A percentile compares a stretch with the other conserved stretches of the same genome.
phyloP scores from a whole-genome alignment of 2,113 vertebrate genomes.

The Anhinga rufa region DNA sequence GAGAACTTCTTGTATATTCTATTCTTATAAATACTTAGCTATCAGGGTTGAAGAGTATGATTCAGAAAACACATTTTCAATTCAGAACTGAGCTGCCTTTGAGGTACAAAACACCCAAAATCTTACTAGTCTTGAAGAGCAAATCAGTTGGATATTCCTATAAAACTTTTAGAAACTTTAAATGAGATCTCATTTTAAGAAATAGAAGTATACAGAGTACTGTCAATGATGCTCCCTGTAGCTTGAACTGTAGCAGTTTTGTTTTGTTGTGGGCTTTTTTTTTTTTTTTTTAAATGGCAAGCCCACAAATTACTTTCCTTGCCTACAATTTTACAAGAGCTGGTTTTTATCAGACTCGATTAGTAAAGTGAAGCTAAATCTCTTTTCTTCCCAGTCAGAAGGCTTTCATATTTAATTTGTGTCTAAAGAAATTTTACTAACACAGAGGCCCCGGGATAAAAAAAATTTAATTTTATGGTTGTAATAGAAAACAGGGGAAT shows the following conservation, averaged over 20 bases:
- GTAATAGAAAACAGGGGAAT: conserved; percentile 56
- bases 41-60: not conserved
- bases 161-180: not conserved
- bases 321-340: not conserved
- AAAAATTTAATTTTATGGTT: conserved; percentile 62
- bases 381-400: not conserved
- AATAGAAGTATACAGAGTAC: not conserved
- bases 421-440: conserved; percentile 39
- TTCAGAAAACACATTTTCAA: not conserved
- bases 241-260: not conserved
- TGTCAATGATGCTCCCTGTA: not conserved
- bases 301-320: not conserved
- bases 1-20: not conserved
- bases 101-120: not conserved
- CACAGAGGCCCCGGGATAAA: conserved; percentile 12
- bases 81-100: not conserved
- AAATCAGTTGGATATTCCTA: not conserved
- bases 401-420: conserved; percentile 44
- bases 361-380: conserved; percentile 14
- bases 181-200: not conserved
- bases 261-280: not conserved
- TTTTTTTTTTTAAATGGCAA: not conserved
- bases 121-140: not conserved
- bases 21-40: not conserved
- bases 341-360: not conserved